Conservation (phyloP, 2,113 vertebrate genomes). For the Channa maculata region DNA sequence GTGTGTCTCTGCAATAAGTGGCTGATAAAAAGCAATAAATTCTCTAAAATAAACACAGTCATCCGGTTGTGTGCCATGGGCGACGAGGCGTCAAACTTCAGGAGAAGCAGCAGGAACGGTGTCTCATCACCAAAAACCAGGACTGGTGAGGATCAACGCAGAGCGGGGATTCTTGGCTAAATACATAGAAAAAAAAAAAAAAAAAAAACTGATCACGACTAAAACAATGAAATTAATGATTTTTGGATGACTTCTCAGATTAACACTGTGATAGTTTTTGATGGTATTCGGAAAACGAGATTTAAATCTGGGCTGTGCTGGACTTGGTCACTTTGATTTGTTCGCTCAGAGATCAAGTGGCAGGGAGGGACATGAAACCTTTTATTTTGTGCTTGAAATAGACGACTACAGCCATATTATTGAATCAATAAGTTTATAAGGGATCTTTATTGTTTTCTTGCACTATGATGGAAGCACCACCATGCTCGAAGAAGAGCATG, state of each 20-base stretch:
- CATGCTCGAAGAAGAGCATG: constrained; percentile 90
- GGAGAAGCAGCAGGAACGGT: constrained; percentile 72
- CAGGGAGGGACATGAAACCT: constrained; percentile 70
- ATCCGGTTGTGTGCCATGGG: constrained; percentile 77
- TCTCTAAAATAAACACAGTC: constrained; percentile 66
- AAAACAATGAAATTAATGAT: constrained; percentile 55
- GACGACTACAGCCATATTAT: constrained; percentile 76
- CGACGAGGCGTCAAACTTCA: constrained; percentile 80
- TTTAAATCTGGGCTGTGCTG: constrained; percentile 62
- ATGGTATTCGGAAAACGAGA: constrained; percentile 63
- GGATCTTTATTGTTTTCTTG: constrained; percentile 48
- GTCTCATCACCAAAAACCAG: constrained; percentile 60
- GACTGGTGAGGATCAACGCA: constrained; percentile 53
- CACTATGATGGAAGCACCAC: constrained; percentile 89
- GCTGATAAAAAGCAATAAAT: constrained; percentile 83
- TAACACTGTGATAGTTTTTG: constrained; percentile 74
- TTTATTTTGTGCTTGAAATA: constrained; percentile 63
- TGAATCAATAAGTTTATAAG: constrained; percentile 57
- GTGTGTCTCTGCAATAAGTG: constrained; percentile 79
- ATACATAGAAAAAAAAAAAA: background rate
- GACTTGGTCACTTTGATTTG: constrained; percentile 75
- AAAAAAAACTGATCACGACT: constrained; percentile 19
- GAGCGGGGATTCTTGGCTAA: constrained; percentile 54
- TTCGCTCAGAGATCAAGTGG: constrained; percentile 64
- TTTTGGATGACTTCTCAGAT: constrained; percentile 57